These are phyloP conservation scores for Reticulitermes lucifugus DNA, from an alignment of 2,888 invertebrate species.

Conservation along the genomic window DNA sequence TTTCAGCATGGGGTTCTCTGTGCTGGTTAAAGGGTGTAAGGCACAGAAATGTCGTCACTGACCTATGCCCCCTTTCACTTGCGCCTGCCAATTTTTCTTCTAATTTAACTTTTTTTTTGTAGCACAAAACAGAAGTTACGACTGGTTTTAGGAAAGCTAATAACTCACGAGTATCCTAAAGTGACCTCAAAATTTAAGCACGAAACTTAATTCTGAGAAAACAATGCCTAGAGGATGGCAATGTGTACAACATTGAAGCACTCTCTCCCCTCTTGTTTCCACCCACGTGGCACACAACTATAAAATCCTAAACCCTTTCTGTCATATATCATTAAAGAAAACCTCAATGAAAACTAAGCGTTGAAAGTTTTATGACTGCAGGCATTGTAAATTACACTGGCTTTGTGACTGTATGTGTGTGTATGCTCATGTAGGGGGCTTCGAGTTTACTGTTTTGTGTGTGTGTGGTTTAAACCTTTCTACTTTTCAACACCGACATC, in stretches of 20 bases:
- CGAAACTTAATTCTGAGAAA: neutral
- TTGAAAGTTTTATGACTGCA: conserved; percentile 35
- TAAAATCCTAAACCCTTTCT: conserved; percentile 22
- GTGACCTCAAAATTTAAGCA: no score
- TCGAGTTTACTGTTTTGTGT: neutral
- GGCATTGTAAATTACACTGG: conserved; percentile 34
- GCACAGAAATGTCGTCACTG: no score
- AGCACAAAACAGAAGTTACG: no score
- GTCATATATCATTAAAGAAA: conserved; percentile 36
- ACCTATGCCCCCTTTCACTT: no score
- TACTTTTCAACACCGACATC: neutral
- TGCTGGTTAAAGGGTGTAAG: no score
- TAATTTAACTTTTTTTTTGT: no score
- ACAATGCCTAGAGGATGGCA: neutral
- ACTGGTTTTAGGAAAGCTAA: no score
- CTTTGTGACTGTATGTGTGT: neutral
- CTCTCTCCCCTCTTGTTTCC: neutral
- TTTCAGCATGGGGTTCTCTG: no score
- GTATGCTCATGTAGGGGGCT: neutral
- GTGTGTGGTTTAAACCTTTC: neutral
- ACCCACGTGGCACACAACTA: conserved; percentile 15
- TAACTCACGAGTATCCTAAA: no score
- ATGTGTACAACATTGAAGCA: neutral
- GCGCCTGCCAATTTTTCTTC: no score
- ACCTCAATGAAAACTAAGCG: conserved; percentile 34